Conservation (phyloP, 2,888 invertebrate genomes). For the Gandaritis pyraliata region DNA sequence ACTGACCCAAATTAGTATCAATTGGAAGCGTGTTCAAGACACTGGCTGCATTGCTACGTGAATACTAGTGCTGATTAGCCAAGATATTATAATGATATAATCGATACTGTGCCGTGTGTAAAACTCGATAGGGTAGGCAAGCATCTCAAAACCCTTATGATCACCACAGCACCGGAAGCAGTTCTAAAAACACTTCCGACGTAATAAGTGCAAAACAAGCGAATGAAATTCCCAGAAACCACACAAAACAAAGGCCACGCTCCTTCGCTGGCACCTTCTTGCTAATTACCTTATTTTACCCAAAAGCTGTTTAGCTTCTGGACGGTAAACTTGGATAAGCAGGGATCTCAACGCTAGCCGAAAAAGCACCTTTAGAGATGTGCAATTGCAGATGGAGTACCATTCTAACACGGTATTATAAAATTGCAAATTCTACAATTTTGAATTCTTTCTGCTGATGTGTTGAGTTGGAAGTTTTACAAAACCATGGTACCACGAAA, state of each 20-base stretch:
- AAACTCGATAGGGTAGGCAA: constrained; percentile 1
- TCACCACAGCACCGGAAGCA: constrained; percentile 21
- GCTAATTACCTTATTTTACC: constrained; percentile 60
- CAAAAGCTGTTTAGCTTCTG: constrained; percentile 19
- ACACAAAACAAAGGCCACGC: constrained; percentile 37
- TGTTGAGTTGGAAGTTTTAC: too few species aligned
- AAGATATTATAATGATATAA: neutral
- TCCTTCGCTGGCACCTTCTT: constrained; percentile 35
- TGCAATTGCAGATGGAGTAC: too few species aligned
- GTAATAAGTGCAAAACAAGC: constrained; percentile 36
- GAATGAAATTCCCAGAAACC: constrained; percentile 36
- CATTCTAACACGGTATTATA: too few species aligned
- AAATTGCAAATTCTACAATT: too few species aligned
- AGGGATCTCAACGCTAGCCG: neutral
- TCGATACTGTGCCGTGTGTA: neutral
- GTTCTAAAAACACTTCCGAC: constrained; percentile 25
- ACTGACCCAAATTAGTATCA: too few species aligned
- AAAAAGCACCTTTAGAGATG: too few species aligned
- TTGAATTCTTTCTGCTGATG: too few species aligned
- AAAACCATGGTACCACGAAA: too few species aligned
- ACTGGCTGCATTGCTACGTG: too few species aligned
- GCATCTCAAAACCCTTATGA: constrained; percentile 16
- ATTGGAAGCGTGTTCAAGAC: too few species aligned
- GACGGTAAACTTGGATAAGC: constrained; percentile 11
- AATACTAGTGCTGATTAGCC: too few species aligned